phyloP scores from a whole-genome alignment of 2,113 vertebrate species.

The Toxostoma redivivum region DNA sequence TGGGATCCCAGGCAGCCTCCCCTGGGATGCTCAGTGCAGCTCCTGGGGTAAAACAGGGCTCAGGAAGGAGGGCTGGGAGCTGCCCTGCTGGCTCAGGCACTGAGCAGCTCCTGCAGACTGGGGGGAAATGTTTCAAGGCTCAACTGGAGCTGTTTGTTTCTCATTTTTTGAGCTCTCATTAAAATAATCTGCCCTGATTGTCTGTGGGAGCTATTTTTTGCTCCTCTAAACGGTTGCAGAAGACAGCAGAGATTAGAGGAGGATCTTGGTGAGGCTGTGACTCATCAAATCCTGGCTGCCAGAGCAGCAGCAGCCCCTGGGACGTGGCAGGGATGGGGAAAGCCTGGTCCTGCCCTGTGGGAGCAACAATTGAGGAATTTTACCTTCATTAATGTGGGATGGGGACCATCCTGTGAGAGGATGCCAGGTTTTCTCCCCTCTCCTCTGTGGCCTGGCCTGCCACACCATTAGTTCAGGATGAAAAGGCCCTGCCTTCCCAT shows the following conservation, averaged over 20 bases:
- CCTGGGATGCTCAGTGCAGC: background rate
- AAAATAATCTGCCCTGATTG: conserved; percentile 77
- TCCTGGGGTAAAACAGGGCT: accelerated
- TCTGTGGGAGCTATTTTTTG: conserved; percentile 70
- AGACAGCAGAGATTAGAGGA: background rate
- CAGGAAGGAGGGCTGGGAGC: background rate
- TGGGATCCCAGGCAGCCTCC: background rate
- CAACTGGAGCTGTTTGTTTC: conserved; percentile 68
- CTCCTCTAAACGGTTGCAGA: background rate
- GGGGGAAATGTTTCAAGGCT: conserved; percentile 24
- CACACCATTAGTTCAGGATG: accelerated
- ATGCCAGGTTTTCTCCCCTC: background rate
- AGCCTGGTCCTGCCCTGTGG: background rate
- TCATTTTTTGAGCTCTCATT: conserved; percentile 68
- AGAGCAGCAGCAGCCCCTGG: background rate
- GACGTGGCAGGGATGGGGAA: accelerated
- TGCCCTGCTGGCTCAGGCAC: conserved; percentile 60
- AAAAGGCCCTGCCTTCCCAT: background rate
- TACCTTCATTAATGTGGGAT: accelerated
- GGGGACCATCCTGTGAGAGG: accelerated
- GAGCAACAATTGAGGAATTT: background rate
- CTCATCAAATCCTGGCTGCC: conserved; percentile 22
- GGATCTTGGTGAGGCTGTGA: background rate
- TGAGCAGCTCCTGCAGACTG: background rate
- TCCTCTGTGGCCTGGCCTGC: background rate